Percentiles rank a stretch among this genome's conserved stretches.
phyloP scores from a whole-genome alignment of 2,113 vertebrate genomes.

The Connochaetes taurinus region DNA sequence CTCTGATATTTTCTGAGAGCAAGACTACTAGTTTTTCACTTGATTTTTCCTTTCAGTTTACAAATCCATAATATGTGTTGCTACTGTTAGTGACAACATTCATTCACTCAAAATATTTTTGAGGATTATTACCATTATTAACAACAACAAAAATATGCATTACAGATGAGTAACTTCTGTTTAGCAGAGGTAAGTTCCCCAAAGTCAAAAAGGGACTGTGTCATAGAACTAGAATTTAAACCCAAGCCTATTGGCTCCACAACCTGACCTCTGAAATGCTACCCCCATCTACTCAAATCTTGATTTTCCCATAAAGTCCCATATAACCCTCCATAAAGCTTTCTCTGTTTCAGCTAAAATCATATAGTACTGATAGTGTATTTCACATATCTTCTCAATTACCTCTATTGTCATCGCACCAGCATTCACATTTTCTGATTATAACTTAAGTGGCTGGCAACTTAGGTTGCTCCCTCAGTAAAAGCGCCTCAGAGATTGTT shows the following conservation, averaged over 20 bases:
- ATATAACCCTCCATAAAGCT: neutral
- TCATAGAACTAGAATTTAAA: neutral
- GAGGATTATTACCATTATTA: neutral
- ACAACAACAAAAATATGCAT: neutral
- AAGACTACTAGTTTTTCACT: neutral
- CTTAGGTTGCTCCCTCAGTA: neutral
- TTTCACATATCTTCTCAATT: neutral
- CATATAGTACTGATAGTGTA: neutral
- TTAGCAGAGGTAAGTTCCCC: neutral
- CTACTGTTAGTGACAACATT: neutral
- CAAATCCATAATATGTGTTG: neutral
- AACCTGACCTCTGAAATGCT: neutral
- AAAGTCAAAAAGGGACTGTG: neutral
- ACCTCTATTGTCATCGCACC: neutral
- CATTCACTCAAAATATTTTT: constrained; percentile 7
- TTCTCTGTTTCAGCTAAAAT: neutral
- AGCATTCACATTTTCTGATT: neutral
- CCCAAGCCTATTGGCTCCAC: neutral
- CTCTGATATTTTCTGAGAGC: neutral
- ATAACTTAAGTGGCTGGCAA: neutral
- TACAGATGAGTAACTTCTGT: neutral
- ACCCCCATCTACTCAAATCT: neutral
- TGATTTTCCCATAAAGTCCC: neutral
- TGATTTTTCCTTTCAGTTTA: neutral
- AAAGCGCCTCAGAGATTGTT: neutral